Percentiles rank a stretch among this genome's conserved stretches.
Evolutionary conservation across 2,113 vertebrate species (phyloP).

Genomic region (Spilogale gracilis): DNA sequence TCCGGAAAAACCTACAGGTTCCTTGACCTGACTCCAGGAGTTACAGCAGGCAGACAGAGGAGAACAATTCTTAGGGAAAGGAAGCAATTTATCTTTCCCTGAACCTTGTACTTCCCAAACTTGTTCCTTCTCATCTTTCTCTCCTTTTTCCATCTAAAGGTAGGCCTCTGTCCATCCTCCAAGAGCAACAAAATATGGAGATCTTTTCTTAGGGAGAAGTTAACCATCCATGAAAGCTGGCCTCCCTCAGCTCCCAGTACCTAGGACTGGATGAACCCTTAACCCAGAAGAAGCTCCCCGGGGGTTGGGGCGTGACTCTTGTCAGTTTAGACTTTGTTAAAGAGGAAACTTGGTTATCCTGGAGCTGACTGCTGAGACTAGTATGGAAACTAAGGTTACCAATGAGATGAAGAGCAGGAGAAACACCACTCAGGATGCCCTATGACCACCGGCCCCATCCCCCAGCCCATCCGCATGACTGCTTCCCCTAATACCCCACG

Average conservation of each 20-base stretch:
- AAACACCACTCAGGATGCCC: background rate
- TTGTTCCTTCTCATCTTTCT: background rate
- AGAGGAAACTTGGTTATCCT: background rate
- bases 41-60: background rate
- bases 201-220: background rate
- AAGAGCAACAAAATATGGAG: background rate
- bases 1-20: constrained; percentile 63
- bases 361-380: background rate
- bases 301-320: background rate
- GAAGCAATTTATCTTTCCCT: constrained; percentile 5
- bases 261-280: background rate
- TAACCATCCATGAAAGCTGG: background rate
- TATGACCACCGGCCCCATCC: fast-evolving
- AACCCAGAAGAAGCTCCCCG: background rate
- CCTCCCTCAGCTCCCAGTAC: background rate
- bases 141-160: background rate
- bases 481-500: background rate
- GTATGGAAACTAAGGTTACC: background rate
- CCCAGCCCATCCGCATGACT: fast-evolving
- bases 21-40: constrained; percentile 72
- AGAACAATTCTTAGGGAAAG: background rate
- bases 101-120: background rate
- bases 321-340: background rate
- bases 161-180: background rate
- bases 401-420: background rate